Evolutionary conservation across 2,797 vertebrate genomes (phyloP).

Genomic region (Echeneis naucrates): DNA sequence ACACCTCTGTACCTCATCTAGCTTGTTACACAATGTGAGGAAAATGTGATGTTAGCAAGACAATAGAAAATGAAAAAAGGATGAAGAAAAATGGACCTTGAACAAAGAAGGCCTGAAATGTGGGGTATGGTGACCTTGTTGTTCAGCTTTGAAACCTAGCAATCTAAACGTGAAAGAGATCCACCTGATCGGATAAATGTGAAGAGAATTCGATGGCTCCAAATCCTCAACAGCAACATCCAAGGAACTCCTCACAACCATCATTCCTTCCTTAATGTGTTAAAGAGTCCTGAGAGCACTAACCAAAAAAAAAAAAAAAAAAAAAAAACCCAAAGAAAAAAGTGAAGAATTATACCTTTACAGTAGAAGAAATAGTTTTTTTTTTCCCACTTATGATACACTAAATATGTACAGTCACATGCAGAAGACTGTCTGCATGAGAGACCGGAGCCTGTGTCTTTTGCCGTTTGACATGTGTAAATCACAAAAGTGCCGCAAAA

Average conservation of each 20-base stretch:
- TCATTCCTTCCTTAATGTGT: slow-evolving; percentile 87
- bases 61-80: slow-evolving; percentile 36
- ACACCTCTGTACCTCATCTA: slow-evolving; percentile 37
- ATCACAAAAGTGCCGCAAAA: slow-evolving; percentile 85
- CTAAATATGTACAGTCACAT: slow-evolving; percentile 97
- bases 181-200: slow-evolving; percentile 69
- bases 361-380: slow-evolving; percentile 90
- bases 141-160: slow-evolving; percentile 58
- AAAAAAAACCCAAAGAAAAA: slow-evolving; percentile 74
- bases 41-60: slow-evolving; percentile 66
- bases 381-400: slow-evolving; percentile 97
- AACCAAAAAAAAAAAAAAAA: slow-evolving; percentile 78
- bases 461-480: slow-evolving; percentile 80
- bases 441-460: slow-evolving; percentile 92
- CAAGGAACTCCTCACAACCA: slow-evolving; percentile 71
- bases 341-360: slow-evolving; percentile 96
- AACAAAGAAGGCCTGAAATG: slow-evolving; percentile 65
- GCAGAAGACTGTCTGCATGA: slow-evolving; percentile 85
- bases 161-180: slow-evolving; percentile 66
- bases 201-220: slow-evolving; percentile 58
- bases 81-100: slow-evolving; percentile 46
- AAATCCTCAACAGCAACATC: slow-evolving; percentile 60
- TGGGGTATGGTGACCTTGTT: slow-evolving; percentile 69
- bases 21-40: slow-evolving; percentile 53
- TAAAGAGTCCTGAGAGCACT: slow-evolving; percentile 99